Percentiles rank a stretch among this genome's conserved stretches.
Conservation (phyloP, 2,113 vertebrate genomes). For the Ovis canadensis region DNA sequence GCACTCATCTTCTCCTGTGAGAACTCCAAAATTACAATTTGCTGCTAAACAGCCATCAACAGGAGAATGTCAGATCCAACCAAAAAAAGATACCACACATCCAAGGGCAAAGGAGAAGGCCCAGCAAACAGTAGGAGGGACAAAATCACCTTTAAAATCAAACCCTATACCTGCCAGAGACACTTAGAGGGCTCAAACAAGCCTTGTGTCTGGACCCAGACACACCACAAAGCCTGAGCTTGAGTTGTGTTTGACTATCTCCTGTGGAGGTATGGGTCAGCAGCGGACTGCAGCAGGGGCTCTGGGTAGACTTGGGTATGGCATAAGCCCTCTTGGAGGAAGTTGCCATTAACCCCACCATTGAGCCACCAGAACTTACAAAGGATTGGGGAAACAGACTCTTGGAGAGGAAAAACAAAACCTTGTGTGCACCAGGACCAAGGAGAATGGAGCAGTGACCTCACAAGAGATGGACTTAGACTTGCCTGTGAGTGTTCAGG, state of each 20-base stretch:
- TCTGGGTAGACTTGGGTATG: not conserved
- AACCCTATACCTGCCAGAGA: not conserved
- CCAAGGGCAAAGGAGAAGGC: not conserved
- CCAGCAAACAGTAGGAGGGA: not conserved
- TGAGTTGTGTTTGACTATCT: not conserved
- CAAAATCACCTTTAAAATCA: not conserved
- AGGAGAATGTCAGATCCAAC: not conserved
- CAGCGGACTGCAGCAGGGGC: not conserved
- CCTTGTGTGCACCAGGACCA: not conserved
- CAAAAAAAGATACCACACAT: not conserved
- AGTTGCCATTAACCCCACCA: not conserved
- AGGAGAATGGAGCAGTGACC: not conserved
- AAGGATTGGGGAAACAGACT: not conserved
- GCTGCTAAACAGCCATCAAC: not conserved
- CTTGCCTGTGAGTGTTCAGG: not conserved
- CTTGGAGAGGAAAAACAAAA: not conserved
- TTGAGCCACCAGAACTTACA: not conserved
- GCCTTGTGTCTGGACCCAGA: not conserved
- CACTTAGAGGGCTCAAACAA: not conserved
- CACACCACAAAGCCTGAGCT: rapidly evolving
- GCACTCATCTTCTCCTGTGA: not conserved
- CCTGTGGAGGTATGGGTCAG: not conserved
- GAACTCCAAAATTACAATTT: not conserved
- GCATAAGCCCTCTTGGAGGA: not conserved
- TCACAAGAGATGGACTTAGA: not conserved